Conservation (phyloP, 2,888 invertebrate genomes). For the Dicranocentrus wangi region DNA sequence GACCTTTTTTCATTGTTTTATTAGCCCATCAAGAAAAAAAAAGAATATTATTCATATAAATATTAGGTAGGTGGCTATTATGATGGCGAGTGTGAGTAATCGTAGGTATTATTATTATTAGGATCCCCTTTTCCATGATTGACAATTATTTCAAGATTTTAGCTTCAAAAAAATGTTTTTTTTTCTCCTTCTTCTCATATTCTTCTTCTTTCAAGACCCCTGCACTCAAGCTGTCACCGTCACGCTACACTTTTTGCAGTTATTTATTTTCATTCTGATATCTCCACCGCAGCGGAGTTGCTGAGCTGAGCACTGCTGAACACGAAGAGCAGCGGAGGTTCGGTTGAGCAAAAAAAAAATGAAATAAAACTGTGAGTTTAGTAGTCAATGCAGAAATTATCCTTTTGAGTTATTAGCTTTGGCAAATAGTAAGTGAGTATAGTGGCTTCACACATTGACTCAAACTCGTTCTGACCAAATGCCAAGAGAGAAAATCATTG, state of each 20-base stretch:
- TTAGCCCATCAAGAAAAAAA: no score
- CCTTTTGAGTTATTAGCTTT: conserved; percentile 34
- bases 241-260: conserved; percentile 37
- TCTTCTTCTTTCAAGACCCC: background rate
- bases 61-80: no score
- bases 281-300: no score
- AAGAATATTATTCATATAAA: no score
- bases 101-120: no score
- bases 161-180: background rate
- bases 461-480: conserved; percentile 55
- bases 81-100: no score
- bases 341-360: no score
- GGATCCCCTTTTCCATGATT: no score
- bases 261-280: conserved; percentile 19
- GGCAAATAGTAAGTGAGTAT: conserved; percentile 16
- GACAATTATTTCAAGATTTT: conserved; percentile 36
- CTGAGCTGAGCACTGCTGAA: no score
- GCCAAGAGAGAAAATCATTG: conserved; percentile 55
- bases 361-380: background rate
- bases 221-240: conserved; percentile 45
- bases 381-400: conserved; percentile 19
- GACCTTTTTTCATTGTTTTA: no score
- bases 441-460: background rate
- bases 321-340: no score
- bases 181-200: background rate